Evolutionary conservation across 1,140 invertebrate genomes (phyloP), one percentile per base, ranked within the genome.

Genomic region (Ptiloglossa arizonensis): DNA sequence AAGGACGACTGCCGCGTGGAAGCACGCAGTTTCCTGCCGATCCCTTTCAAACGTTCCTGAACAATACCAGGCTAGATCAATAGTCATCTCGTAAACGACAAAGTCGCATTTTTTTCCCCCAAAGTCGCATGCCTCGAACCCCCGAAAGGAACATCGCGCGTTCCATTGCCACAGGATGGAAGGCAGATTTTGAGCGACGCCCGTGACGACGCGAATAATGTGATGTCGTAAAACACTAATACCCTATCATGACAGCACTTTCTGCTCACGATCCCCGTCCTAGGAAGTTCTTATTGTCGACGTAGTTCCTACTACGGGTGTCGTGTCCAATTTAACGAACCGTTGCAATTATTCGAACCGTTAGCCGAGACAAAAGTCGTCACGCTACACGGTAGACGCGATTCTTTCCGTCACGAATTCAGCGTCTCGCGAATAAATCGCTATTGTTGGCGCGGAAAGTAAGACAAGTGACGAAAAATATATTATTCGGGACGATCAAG

Each of bases 221-320:
- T 32, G 22, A 35, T 75, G 84, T 90, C 79, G 88, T 91, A 90
- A 92, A 91, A 90, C 87, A 89, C 90, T 91, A 92, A 92, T 91
- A 81, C 76, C 81, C 87, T 86, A 92, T 92, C 85, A 90, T 91
- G 86, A 90, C 87, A 78, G 81, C 70, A 81, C 63, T 76, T 73
- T 76, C 52, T 38, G 41, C 22, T 32, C n/a, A 15, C n/a, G 19
- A 27, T 48, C 29, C 60, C 76, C 71, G 50, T 60, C 29, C 64
- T 27, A 11, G 70, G 75, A 69, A 82, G 75, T 68, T 73, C 24
- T 87, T 35, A 85, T 85, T 87, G 84, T 86, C 67, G 60, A 54
- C 79, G 79, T 85, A 86, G 79, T 86, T 70, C 64, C n/a, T 22
- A 48, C 38, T 83, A 84, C 75, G 73, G 79, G 79, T 52, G 24